Evolutionary conservation across 2,888 invertebrate genomes (phyloP).

Genomic region (Limnephilus rhombicus): DNA sequence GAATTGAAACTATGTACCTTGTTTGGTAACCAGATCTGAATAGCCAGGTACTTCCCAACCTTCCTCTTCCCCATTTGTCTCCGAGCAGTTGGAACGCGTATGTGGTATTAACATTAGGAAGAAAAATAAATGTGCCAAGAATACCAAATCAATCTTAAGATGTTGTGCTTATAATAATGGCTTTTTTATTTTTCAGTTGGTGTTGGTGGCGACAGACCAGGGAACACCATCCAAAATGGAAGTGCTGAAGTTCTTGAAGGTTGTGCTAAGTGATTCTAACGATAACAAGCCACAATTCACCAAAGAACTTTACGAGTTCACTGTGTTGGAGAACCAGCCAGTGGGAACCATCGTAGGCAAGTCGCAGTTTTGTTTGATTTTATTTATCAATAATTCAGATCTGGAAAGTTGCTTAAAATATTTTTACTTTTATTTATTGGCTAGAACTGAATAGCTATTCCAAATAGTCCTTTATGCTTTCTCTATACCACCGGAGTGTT

Average conservation of each 20-base stretch:
- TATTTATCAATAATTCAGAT: too few species aligned
- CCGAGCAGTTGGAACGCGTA: too few species aligned
- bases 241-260: conserved; percentile 84
- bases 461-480: background rate
- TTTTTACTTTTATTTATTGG: too few species aligned
- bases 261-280: conserved; percentile 87
- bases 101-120: too few species aligned
- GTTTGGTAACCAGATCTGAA: too few species aligned
- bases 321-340: conserved; percentile 84
- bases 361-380: background rate
- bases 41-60: too few species aligned
- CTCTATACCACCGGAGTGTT: too few species aligned
- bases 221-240: conserved; percentile 90
- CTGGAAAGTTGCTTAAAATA: too few species aligned
- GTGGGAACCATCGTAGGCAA: conserved; percentile 81
- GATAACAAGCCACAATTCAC: conserved; percentile 90
- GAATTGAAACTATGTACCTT: too few species aligned
- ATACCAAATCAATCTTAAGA: background rate
- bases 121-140: too few species aligned
- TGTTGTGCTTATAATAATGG: background rate
- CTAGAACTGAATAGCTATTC: background rate
- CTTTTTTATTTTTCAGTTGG: conserved; percentile 76
- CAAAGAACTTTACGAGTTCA: conserved; percentile 83
- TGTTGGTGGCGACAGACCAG: conserved; percentile 89
- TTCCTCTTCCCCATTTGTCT: too few species aligned